These are phyloP conservation scores for Anabas testudineus DNA, from an alignment of 2,797 vertebrate species.

Conservation along the genomic window DNA sequence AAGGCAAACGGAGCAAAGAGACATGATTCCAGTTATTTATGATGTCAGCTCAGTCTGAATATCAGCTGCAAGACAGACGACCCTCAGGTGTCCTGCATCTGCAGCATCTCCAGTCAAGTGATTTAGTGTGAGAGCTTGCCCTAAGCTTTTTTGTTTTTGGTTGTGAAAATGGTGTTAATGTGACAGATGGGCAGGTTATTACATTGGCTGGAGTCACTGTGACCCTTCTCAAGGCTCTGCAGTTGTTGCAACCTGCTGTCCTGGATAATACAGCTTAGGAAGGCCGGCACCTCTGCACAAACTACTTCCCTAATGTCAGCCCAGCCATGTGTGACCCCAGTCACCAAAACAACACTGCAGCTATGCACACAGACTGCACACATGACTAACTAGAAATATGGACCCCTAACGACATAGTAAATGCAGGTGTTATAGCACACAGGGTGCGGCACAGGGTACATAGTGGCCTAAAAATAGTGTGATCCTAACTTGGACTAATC, in stretches of 20 bases:
- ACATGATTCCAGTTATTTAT: constrained; percentile 40
- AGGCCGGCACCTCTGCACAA: background rate
- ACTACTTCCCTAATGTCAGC: too few species aligned
- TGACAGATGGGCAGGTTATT: constrained; percentile 61
- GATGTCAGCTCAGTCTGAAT: constrained; percentile 18
- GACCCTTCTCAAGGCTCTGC: constrained; percentile 22
- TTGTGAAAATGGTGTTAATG: constrained; percentile 47
- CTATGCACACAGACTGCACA: too few species aligned
- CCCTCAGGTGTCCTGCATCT: constrained; percentile 6
- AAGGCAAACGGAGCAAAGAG: constrained; percentile 9
- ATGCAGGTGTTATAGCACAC: too few species aligned
- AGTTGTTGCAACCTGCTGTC: constrained; percentile 33
- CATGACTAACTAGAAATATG: too few species aligned
- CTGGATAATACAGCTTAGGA: constrained; percentile 43
- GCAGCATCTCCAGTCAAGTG: background rate
- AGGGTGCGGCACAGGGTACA: background rate
- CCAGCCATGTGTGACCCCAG: too few species aligned
- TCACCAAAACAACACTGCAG: too few species aligned
- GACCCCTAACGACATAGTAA: too few species aligned
- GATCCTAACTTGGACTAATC: constrained; percentile 32
- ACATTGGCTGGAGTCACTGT: constrained; percentile 28
- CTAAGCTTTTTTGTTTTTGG: constrained; percentile 15
- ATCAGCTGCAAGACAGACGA: constrained; percentile 15
- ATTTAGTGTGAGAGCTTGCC: constrained; percentile 23
- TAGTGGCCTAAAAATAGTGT: constrained; percentile 22